Evolutionary conservation across 2,797 vertebrate species (phyloP).

Genomic region (Otus scops): DNA sequence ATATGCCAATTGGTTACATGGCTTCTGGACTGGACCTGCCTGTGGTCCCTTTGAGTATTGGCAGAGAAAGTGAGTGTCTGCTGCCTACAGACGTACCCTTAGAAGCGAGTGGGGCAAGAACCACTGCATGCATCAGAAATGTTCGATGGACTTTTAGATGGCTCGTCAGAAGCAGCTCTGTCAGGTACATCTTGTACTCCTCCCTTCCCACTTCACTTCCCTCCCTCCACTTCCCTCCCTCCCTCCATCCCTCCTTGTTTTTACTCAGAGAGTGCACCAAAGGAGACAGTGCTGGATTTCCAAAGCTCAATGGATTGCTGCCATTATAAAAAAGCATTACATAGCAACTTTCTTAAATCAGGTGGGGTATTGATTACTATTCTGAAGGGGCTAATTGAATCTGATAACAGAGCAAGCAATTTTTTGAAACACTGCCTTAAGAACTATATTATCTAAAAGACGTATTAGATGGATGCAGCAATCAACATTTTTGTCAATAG

Average conservation of each 20-base stretch:
- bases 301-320: background rate
- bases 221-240: background rate
- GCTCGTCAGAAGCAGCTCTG: background rate
- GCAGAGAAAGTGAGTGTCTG: background rate
- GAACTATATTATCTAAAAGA: background rate
- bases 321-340: background rate
- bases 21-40: background rate
- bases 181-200: background rate
- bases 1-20: background rate
- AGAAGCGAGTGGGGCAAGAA: background rate
- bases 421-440: background rate
- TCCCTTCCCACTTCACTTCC: background rate
- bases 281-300: background rate
- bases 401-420: background rate
- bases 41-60: background rate
- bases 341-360: constrained; percentile 21
- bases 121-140: background rate
- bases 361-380: background rate
- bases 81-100: background rate
- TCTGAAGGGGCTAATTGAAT: constrained; percentile 19
- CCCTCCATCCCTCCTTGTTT: background rate
- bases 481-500: background rate
- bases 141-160: background rate
- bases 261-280: background rate
- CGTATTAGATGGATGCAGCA: background rate